Base-by-base conservation (phyloP, 2,113 vertebrate genomes). In the Acrocephalus kingi region DNA sequence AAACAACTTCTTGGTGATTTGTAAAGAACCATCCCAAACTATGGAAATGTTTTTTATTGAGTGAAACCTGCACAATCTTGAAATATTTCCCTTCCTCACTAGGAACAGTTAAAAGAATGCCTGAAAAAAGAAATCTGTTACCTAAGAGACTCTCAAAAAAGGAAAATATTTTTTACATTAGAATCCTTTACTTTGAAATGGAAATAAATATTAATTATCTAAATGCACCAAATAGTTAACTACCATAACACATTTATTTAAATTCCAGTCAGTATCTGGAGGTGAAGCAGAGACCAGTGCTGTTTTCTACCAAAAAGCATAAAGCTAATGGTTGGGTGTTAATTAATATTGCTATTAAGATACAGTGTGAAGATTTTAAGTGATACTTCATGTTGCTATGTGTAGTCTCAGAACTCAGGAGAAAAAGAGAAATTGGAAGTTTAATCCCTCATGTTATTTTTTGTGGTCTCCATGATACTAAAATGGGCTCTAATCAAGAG, bases 201-300 rank as follows among this genome's bases (percentile, higher is more conserved):
- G 66, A 87, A 90, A 66, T 59, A 87, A 84, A 79, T 82, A 83
- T 63, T 69, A 94, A 85, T 91, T 83, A 74, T 59, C 46, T 73
- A 90, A 95, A 85, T 59, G 59, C 67, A 83, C 43, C 52, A 75
- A 90, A 86, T 54, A 54, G 28, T 56, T 78, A 59, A 61, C 52
- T 73, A 48, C 43, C 16, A 11, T 91, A 81, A 68, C 37, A 56
- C 20, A 37, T 87, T 73, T 79, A 81, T 74, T 79, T 49, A 49
- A 41, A 55, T 64, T 62, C 85, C 62, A 76, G 0, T 66, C 43
- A 23, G 62, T 87, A 41, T 56, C 59, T 80, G 10, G 59, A 74
- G 37, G 51, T 74, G 59, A 90, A 83, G 87, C 75, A 80, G 55
- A 71, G 39, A 83, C 39, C 67, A 51, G 33, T 39, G 24, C 63